Conservation (phyloP, 2,888 invertebrate species). For the Stegophylla sp. region DNA sequence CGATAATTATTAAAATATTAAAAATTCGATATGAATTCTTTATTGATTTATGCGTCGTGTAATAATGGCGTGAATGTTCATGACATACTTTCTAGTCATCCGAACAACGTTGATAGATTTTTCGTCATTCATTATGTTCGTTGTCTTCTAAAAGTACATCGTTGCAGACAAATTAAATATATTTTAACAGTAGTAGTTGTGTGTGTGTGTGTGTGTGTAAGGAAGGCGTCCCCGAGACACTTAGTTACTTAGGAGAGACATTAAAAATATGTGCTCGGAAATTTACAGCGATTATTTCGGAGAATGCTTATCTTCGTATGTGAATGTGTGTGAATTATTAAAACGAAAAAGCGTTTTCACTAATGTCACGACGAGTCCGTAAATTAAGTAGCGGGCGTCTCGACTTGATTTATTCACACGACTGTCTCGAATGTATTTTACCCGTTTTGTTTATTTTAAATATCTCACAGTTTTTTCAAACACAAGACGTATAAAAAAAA, state of each 20-base stretch:
- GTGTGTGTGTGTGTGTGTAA: too few relatives aligned
- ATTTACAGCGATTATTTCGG: constrained; percentile 4
- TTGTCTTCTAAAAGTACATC: background rate
- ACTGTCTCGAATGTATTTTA: constrained; percentile 7
- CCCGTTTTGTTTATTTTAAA: constrained; percentile 19
- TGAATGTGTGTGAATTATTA: constrained; percentile 4
- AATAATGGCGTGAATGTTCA: background rate
- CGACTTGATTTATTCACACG: constrained; percentile 25
- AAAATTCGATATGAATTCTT: background rate
- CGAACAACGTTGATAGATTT: background rate
- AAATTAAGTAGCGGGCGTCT: constrained; percentile 20
- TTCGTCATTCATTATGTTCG: background rate
- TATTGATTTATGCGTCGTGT: background rate
- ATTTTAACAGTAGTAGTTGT: background rate
- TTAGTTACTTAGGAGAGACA: background rate
- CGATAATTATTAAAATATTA: background rate
- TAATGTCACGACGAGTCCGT: constrained; percentile 22
- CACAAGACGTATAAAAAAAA: background rate
- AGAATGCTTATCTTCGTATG: background rate
- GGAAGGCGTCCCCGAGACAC: background rate
- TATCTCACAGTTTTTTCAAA: background rate
- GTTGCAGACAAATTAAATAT: background rate
- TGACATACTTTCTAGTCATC: background rate
- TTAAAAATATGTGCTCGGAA: background rate
- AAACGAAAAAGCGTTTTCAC: constrained; percentile 6